A percentile compares a stretch with the other conserved stretches of the same genome.
phyloP scores from a whole-genome alignment of 1,140 invertebrate genomes.

The Medauroidea extradentata region DNA sequence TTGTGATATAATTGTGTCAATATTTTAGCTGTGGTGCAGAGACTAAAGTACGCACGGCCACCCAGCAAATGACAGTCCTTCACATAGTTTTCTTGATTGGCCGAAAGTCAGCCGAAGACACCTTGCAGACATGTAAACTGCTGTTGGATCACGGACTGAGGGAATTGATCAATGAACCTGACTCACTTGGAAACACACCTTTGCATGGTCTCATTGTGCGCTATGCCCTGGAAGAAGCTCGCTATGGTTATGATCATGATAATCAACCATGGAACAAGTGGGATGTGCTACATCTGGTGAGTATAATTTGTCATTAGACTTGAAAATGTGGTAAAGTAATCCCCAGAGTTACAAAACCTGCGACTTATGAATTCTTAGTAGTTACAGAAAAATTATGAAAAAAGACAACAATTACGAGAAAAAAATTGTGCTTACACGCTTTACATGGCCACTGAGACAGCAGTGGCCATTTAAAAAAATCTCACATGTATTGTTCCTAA shows the following conservation, averaged over 20 bases:
- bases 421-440: too few species aligned
- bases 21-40: slow-evolving; percentile 52
- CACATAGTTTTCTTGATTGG: slow-evolving; percentile 61
- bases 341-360: too few species aligned
- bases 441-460: too few species aligned
- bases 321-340: too few species aligned
- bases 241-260: slow-evolving; percentile 58
- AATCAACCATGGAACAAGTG: slow-evolving; percentile 60
- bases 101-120: slow-evolving; percentile 64
- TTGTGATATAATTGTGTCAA: background rate
- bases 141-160: slow-evolving; percentile 62
- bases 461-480: too few species aligned
- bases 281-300: slow-evolving; percentile 63
- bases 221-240: slow-evolving; percentile 65
- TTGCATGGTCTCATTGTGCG: slow-evolving; percentile 62
- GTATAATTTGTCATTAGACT: slow-evolving; percentile 14
- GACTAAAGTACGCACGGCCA: slow-evolving; percentile 62
- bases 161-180: slow-evolving; percentile 67
- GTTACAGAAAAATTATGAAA: too few species aligned
- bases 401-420: too few species aligned
- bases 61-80: slow-evolving; percentile 67
- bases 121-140: slow-evolving; percentile 57
- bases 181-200: slow-evolving; percentile 60
- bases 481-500: too few species aligned
- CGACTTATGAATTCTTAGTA: too few species aligned